Evolutionary conservation across 2,113 vertebrate species (phyloP).

Genomic region (Mormoops blainvillei): DNA sequence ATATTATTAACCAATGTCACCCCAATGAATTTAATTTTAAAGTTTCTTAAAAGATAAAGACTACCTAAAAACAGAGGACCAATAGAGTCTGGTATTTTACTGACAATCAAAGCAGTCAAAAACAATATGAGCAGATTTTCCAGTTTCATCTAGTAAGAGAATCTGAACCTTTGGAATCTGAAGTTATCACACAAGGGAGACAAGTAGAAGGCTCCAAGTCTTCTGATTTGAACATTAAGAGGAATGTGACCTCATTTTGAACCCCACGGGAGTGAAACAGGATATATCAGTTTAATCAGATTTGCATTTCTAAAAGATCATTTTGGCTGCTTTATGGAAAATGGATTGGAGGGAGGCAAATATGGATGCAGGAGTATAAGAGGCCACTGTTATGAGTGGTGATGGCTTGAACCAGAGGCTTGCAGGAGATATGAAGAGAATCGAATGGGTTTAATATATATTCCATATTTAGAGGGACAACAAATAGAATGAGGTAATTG

Average conservation of each 20-base stretch:
- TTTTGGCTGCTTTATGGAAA: conserved; percentile 53
- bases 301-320: conserved; percentile 54
- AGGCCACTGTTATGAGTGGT: background rate
- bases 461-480: background rate
- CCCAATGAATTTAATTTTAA: background rate
- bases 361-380: background rate
- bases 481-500: background rate
- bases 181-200: conserved; percentile 51
- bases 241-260: conserved; percentile 68
- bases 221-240: conserved; percentile 59
- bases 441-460: background rate
- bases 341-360: conserved; percentile 34
- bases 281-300: conserved; percentile 63
- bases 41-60: background rate
- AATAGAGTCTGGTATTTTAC: background rate
- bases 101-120: background rate
- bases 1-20: background rate
- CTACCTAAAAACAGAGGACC: background rate
- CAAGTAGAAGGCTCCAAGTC: conserved; percentile 38
- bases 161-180: conserved; percentile 56
- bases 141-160: conserved; percentile 43
- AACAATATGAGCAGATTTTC: background rate
- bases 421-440: background rate
- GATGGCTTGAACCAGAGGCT: background rate
- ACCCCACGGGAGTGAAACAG: conserved; percentile 53